These are phyloP conservation scores for Enteromius paludinosus DNA, from an alignment of 2,797 vertebrate genomes.

Conservation along the genomic window DNA sequence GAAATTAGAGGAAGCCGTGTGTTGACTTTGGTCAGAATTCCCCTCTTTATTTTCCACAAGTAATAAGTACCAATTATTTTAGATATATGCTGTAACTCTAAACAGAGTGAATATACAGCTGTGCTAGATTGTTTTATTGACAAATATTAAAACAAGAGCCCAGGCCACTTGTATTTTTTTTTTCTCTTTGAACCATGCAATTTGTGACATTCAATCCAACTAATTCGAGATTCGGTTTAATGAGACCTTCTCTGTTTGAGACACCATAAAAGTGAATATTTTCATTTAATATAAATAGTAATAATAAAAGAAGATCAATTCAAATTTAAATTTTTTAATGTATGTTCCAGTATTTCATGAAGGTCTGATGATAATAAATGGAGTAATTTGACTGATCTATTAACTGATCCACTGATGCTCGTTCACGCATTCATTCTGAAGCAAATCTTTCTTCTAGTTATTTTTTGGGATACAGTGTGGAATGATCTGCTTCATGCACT, in stretches of 20 bases:
- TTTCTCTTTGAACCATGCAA: neutral
- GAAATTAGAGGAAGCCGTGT: conserved; percentile 22
- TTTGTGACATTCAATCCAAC: neutral
- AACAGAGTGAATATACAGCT: conserved; percentile 54
- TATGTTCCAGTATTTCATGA: neutral
- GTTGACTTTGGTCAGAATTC: conserved; percentile 30
- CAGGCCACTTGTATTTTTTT: neutral
- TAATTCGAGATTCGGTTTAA: neutral
- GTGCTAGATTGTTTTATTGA: neutral
- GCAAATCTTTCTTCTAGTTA: neutral
- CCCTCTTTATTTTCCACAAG: conserved; percentile 15
- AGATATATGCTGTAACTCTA: conserved; percentile 47
- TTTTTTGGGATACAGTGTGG: neutral
- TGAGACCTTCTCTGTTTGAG: neutral
- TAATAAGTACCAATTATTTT: conserved; percentile 37
- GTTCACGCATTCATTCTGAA: neutral
- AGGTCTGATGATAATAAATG: neutral
- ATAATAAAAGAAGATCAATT: neutral
- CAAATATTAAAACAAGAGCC: neutral
- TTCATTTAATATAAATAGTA: neutral
- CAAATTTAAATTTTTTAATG: neutral
- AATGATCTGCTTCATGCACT: neutral
- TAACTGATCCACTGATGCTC: neutral
- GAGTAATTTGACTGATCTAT: neutral
- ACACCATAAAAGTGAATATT: neutral